Conservation (phyloP, 2,797 vertebrate genomes). For the Aulostomus chinensis region DNA sequence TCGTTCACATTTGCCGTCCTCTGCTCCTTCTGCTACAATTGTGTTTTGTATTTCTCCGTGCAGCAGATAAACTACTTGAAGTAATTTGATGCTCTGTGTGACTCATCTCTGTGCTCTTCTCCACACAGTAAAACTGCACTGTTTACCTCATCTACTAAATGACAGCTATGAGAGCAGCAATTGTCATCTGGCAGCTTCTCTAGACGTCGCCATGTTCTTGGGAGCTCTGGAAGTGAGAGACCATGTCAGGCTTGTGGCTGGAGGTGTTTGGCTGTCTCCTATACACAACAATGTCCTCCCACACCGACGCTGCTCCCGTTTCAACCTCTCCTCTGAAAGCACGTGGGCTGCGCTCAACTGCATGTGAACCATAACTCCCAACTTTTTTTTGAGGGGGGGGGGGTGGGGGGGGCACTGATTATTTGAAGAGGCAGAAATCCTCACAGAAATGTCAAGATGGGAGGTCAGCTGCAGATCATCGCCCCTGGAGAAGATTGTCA, state of each 20-base stretch:
- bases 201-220: no score
- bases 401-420: constrained; percentile 18
- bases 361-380: constrained; percentile 22
- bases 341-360: constrained; percentile 36
- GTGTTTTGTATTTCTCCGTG: neutral
- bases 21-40: no score
- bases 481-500: constrained; percentile 1
- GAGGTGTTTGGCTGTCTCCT: constrained; percentile 30
- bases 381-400: neutral
- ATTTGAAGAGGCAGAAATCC: constrained; percentile 23
- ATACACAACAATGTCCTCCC: constrained; percentile 45
- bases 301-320: constrained; percentile 35
- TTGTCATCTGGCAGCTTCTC: no score
- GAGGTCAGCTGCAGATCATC: constrained; percentile 15
- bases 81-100: constrained; percentile 17
- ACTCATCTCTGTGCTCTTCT: constrained; percentile 28
- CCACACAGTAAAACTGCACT: neutral
- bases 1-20: no score
- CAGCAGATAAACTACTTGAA: constrained; percentile 4
- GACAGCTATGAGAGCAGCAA: constrained; percentile 10
- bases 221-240: no score
- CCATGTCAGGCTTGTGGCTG: constrained; percentile 7
- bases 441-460: constrained; percentile 25
- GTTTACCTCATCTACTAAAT: constrained; percentile 7
- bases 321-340: constrained; percentile 40